A percentile compares a stretch with the other conserved stretches of the same genome.
These are phyloP conservation scores for Halichoerus grypus DNA, from an alignment of 2,113 vertebrate genomes.

Conservation along the genomic window DNA sequence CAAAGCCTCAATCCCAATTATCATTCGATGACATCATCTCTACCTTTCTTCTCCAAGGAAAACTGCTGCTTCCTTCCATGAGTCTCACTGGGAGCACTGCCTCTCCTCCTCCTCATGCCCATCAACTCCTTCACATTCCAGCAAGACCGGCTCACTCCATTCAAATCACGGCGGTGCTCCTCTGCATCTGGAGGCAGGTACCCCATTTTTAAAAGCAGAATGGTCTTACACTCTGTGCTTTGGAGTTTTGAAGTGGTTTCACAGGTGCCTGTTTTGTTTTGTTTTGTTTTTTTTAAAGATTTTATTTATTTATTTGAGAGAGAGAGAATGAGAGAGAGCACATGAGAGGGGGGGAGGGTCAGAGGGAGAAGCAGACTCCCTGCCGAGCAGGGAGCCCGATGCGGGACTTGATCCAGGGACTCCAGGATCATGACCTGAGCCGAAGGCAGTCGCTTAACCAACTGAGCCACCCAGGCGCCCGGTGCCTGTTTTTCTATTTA, in stretches of 20 bases:
- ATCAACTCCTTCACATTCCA: background rate
- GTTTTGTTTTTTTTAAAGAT: no score
- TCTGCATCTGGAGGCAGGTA: background rate
- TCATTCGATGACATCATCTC: background rate
- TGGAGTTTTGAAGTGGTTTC: background rate
- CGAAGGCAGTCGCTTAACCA: no score
- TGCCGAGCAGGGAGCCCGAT: no score
- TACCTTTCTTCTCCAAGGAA: background rate
- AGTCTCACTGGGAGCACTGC: background rate
- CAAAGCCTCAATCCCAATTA: background rate
- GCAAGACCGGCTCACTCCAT: background rate
- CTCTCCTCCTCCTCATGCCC: background rate
- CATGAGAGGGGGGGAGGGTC: no score
- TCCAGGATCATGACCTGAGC: no score
- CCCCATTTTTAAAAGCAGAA: background rate
- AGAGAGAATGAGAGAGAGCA: no score
- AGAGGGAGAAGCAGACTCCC: no score
- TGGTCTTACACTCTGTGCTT: background rate
- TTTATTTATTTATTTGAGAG: no score
- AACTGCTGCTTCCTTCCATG: background rate
- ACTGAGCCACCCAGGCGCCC: no score
- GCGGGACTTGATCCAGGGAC: no score
- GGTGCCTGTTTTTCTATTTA: background rate
- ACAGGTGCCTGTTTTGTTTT: background rate
- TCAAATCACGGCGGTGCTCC: background rate